Evolutionary conservation across 35 echinoderm and acorn worm genomes (phyloP), one percentile per base, ranked within the genome.

Genomic region (Holothuria glaberrima): DNA sequence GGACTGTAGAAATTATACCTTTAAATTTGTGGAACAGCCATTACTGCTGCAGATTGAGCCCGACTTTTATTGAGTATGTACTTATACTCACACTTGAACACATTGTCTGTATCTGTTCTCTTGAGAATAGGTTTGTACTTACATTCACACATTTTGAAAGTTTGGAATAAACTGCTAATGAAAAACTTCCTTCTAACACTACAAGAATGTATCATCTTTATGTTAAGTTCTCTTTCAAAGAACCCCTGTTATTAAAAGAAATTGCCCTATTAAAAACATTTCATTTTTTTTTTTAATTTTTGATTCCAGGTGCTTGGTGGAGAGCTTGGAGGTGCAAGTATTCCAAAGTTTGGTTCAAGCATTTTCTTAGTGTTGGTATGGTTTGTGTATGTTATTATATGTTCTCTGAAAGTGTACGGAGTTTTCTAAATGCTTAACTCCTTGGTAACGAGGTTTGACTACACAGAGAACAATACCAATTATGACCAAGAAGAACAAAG

Each of bases 291-390:
- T 71, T 68, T 88, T 86, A 54, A 74, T 88, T 28, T 38, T 20
- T 76, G 17, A 50, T 33, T 45, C 10, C 68, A 97, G 95, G 32
- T 92, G 27, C 10, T 94, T 73, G 95, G 95, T 21, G 95, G 95
- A 32, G 95, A 97, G 22, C 86, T 97, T 68, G 95, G 95, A 48
- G 95, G 95, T 6, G 64, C 77, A 18, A 89, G 83, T 59, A 12
- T 90, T 22, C 59, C 80, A 17, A 97, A 97, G 85, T 82, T 61
- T 48, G 12, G 84, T 16, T 83, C 89, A 1, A 87, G 75, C 34
- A 13, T 80, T 0, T 91, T 97, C 62, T 67, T 97, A 30, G 58
- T 60, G 20, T 45, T 93, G 0, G 57, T 97, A 2, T 97, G 94
- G 94, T 26, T 93, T 13, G 64, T 90, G 9, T 97, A 93, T 56